Evolutionary conservation across 2,888 invertebrate species (phyloP).

Genomic region (Drosophila austrosaltans): DNA sequence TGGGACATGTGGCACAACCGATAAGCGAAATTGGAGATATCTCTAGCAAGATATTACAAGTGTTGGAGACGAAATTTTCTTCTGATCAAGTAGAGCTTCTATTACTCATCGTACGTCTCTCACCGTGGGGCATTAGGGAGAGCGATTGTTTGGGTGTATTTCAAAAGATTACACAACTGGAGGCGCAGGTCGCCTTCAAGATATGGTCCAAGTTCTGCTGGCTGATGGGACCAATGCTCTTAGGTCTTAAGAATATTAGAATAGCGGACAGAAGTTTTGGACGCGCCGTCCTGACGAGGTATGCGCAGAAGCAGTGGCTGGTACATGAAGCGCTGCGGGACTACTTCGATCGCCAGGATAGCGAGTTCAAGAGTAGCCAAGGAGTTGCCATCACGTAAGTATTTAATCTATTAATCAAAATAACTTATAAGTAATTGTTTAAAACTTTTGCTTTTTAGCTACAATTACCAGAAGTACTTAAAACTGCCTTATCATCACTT

Average conservation of each 20-base stretch:
- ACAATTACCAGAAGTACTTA: constrained; percentile 91
- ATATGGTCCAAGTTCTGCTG: constrained; percentile 84
- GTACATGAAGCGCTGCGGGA: constrained; percentile 80
- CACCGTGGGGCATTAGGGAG: constrained; percentile 91
- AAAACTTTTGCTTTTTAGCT: constrained; percentile 84
- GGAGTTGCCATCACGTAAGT: constrained; percentile 62
- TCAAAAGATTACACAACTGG: constrained; percentile 78
- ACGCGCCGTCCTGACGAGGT: constrained; percentile 78
- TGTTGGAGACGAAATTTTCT: constrained; percentile 89
- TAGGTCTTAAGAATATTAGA: constrained; percentile 80
- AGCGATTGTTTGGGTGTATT: constrained; percentile 86
- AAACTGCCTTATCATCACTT: constrained; percentile 92
- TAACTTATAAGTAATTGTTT: no score
- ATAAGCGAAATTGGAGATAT: constrained; percentile 85
- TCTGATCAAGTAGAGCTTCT: constrained; percentile 87
- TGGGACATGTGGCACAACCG: constrained; percentile 85
- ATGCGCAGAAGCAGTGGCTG: constrained; percentile 78
- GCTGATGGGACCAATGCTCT: constrained; percentile 83
- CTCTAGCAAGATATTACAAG: constrained; percentile 87
- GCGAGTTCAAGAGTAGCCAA: constrained; percentile 65
- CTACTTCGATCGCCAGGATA: constrained; percentile 80
- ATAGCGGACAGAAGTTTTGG: constrained; percentile 82
- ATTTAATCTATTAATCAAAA: no score
- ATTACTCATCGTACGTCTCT: constrained; percentile 89
- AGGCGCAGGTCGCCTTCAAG: constrained; percentile 80